Evolutionary conservation across 1,140 invertebrate species (phyloP).

Genomic region (Drosophila pachea): DNA sequence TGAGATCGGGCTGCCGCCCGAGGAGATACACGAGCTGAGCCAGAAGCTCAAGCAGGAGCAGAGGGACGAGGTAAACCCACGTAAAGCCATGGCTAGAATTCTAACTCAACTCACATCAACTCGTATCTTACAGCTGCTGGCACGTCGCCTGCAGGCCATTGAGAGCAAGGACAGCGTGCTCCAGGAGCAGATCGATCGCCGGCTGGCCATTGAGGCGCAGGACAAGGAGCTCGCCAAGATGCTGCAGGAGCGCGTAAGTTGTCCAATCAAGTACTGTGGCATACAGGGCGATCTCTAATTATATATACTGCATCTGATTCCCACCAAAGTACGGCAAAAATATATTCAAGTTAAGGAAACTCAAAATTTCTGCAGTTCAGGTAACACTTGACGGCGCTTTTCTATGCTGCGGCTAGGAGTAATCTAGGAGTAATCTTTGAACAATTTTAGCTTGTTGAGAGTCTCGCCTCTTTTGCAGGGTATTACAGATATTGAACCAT

Average conservation of each 20-base stretch:
- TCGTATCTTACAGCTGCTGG: slow-evolving; percentile 74
- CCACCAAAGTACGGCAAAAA: slow-evolving; percentile 10
- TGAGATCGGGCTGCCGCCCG: slow-evolving; percentile 81
- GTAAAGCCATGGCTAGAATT: not conserved
- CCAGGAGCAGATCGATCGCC: slow-evolving; percentile 80
- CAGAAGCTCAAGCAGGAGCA: slow-evolving; percentile 82
- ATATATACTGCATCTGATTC: not conserved
- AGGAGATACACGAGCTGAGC: slow-evolving; percentile 81
- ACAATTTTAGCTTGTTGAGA: not conserved
- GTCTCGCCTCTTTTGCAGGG: not conserved
- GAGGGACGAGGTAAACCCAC: slow-evolving; percentile 80
- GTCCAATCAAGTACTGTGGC: too few species aligned
- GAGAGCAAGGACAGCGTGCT: slow-evolving; percentile 82
- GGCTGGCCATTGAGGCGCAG: slow-evolving; percentile 93
- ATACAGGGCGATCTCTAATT: not conserved
- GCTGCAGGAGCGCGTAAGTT: slow-evolving; percentile 88
- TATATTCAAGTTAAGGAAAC: slow-evolving; percentile 10
- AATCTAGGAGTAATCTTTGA: not conserved
- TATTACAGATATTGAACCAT: not conserved
- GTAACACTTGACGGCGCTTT: not conserved
- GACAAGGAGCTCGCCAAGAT: slow-evolving; percentile 93
- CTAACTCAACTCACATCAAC: not conserved
- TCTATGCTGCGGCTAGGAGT: not conserved
- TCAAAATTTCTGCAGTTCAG: slow-evolving; percentile 15
- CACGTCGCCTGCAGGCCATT: slow-evolving; percentile 81